These are phyloP conservation scores for Sphenodon punctatus DNA, from an alignment of 2,797 vertebrate species.

Conservation along the genomic window DNA sequence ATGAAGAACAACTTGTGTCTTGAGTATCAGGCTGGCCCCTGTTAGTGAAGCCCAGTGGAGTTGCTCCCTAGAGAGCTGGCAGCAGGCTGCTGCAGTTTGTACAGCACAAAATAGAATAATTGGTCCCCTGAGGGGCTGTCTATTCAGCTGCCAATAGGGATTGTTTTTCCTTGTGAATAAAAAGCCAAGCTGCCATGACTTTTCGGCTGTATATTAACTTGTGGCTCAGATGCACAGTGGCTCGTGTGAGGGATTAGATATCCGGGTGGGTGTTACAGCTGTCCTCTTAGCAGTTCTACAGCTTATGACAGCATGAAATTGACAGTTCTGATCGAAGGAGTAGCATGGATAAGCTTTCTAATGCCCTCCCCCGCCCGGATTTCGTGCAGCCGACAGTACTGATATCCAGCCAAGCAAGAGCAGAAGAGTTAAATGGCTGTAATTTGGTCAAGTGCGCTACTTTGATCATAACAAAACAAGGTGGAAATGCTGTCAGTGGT, in stretches of 20 bases:
- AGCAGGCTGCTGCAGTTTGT: constrained; percentile 56
- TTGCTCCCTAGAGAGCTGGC: constrained; percentile 48
- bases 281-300: not conserved
- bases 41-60: constrained; percentile 56
- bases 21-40: constrained; percentile 52
- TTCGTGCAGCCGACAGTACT: not conserved
- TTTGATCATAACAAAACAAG: not conserved
- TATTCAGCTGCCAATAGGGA: constrained; percentile 72
- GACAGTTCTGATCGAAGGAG: not conserved
- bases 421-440: not conserved
- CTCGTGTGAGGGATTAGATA: not conserved
- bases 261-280: not conserved
- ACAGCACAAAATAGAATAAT: constrained; percentile 68
- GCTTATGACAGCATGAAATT: not conserved
- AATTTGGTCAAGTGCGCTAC: not conserved
- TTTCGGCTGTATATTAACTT: constrained; percentile 37
- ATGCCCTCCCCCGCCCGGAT: not conserved
- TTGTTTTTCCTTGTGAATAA: constrained; percentile 54
- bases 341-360: not conserved
- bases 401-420: not conserved
- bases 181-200: constrained; percentile 59
- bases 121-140: constrained; percentile 72
- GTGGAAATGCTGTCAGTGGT: accelerated
- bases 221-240: not conserved
- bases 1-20: constrained; percentile 66